Conservation (phyloP, 2,888 invertebrate genomes). For the Syritta pipiens region DNA sequence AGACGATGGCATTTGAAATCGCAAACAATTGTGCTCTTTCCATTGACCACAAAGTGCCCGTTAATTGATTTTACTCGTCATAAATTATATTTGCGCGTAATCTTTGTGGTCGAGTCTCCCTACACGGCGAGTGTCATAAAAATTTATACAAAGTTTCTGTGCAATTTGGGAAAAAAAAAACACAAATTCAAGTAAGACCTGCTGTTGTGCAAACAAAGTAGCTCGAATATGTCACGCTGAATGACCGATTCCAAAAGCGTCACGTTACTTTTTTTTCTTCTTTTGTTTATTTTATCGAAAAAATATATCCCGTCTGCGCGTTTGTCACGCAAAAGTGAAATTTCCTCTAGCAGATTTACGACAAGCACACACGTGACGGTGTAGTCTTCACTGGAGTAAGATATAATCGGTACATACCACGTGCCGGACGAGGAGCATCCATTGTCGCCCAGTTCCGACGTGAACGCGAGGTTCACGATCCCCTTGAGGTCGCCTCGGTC, state of each 20-base stretch:
- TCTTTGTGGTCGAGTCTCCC: not conserved
- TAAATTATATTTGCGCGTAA: slow-evolving; percentile 2
- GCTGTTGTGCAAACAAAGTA: no score
- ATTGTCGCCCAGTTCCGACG: slow-evolving; percentile 50
- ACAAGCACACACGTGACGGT: not conserved
- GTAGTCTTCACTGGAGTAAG: slow-evolving; percentile 50
- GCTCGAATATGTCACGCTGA: no score
- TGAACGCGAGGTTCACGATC: slow-evolving; percentile 50
- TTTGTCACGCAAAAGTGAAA: slow-evolving; percentile 1
- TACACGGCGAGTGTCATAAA: no score
- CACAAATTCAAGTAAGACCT: no score
- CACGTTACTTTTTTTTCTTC: no score
- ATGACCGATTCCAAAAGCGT: no score
- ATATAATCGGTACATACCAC: slow-evolving; percentile 26
- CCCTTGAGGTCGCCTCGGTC: slow-evolving; percentile 17
- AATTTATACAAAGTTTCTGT: no score
- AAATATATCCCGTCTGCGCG: no score
- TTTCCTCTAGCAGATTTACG: not conserved
- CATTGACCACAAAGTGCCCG: not conserved
- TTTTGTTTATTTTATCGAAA: no score
- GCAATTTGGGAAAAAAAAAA: no score
- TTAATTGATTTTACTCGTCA: not conserved
- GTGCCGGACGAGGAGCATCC: slow-evolving; percentile 29
- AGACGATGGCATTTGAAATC: no score
- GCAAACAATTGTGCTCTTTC: no score